Evolutionary conservation across 1,140 invertebrate genomes (phyloP), one percentile per base, ranked within the genome.

Genomic region (Nephotettix cincticeps): DNA sequence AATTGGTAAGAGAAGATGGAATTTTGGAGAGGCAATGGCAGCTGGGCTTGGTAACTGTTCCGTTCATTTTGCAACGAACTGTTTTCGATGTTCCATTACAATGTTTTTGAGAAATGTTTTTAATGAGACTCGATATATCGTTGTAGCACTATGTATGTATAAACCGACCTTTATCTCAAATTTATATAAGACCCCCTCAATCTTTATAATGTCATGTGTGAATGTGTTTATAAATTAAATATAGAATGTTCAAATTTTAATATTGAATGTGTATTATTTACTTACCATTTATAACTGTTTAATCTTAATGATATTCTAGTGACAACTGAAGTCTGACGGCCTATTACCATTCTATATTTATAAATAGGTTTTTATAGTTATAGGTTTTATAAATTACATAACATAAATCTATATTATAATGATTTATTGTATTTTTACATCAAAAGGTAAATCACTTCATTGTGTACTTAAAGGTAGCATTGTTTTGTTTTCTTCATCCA

Each of bases 161-260:
- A 61, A 61, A 27, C 21, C 21, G 27, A 25, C 56, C 21, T 27
- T 61, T 21, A 25, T 61, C 21, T 27, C 9, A 27, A 61, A 61
- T 27, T 27, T 61, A 27, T 61, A 61, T 61, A 61, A 61, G 25
- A 28, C 56, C 56, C 56, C 56, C 56, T 61, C 56, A 27, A 61
- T 61, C 56, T 61, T 36, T 61, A 61, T 61, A 61, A 61, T 61
- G 56, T 61, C 56, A 61, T 61, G 56, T 61, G 56, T 61, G 56
- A 61, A 61, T 61, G 56, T 61, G 56, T 61, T 61, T 61, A 61
- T 61, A 61, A 61, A 61, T 61, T 61, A 61, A 61, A 61, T 61
- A 61, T 61, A 61, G 56, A 61, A 61, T 61, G 56, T 61, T 61
- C 56, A 61, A 61, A 61, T 61, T 61, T 61, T 61, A 61, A 13